These are phyloP conservation scores for Saccostrea echinata DNA, from an alignment of 1,140 invertebrate genomes.

Conservation along the genomic window DNA sequence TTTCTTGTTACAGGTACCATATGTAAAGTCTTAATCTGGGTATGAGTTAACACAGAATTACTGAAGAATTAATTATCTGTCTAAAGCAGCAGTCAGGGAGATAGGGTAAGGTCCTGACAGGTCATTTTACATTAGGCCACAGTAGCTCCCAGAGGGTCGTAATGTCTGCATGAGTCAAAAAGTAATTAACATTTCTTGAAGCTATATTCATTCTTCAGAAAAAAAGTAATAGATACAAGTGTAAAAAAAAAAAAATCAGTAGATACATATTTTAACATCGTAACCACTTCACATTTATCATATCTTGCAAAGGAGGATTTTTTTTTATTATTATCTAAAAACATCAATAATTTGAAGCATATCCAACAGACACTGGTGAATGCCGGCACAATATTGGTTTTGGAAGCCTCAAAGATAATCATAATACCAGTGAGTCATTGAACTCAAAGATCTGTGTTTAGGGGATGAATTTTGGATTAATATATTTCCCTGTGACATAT, in stretches of 20 bases:
- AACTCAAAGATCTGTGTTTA: background rate
- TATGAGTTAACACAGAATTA: background rate
- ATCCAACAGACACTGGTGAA: background rate
- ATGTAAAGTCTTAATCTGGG: background rate
- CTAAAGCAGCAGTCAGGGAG: background rate
- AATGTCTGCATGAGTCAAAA: background rate
- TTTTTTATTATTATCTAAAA: background rate
- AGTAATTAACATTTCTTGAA: too few species aligned
- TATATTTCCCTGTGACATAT: background rate
- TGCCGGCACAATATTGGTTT: slow-evolving; percentile 5
- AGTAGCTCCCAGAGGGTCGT: background rate
- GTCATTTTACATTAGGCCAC: background rate
- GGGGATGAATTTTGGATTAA: background rate
- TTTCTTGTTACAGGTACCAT: background rate
- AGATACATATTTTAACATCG: background rate
- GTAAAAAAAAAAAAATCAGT: too few species aligned
- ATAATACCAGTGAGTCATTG: background rate
- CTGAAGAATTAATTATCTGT: background rate
- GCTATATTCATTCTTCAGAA: too few species aligned
- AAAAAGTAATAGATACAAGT: too few species aligned
- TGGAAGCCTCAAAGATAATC: background rate
- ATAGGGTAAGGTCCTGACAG: background rate
- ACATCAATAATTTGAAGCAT: background rate
- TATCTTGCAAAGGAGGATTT: background rate
- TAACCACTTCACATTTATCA: background rate